Conservation (phyloP, 2,888 invertebrate genomes). For the Pecten maximus region DNA sequence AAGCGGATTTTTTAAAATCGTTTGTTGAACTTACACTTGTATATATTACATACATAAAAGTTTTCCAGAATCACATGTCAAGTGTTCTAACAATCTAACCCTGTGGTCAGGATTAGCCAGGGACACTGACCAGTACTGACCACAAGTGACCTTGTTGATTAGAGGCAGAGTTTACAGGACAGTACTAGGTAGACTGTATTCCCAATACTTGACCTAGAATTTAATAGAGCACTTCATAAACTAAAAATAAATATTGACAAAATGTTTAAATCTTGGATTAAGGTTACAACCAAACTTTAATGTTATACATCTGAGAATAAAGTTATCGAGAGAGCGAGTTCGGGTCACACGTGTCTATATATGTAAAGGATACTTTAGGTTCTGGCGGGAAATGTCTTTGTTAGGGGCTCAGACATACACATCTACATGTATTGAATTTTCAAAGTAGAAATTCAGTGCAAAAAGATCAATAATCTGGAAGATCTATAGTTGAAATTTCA, state of each 20-base stretch:
- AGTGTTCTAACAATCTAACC: not conserved
- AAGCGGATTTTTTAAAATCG: not conserved
- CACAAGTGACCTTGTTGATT: not conserved
- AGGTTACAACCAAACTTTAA: not conserved
- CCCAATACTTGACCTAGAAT: not conserved
- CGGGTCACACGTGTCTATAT: not conserved
- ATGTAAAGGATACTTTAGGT: not conserved
- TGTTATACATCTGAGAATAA: not conserved
- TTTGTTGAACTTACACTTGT: not conserved
- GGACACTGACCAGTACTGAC: not conserved
- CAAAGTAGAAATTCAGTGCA: not conserved
- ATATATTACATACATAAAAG: not conserved
- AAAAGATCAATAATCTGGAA: not conserved
- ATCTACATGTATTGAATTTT: not conserved
- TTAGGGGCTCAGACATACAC: not conserved
- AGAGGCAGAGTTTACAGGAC: not conserved
- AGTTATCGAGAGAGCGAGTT: not conserved
- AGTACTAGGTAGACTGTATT: not conserved
- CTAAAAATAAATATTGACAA: constrained; percentile 5
- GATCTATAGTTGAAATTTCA: too few relatives aligned
- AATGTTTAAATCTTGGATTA: not conserved
- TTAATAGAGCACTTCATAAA: not conserved
- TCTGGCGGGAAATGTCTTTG: not conserved
- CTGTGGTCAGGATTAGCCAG: constrained; percentile 22
- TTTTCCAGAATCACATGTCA: not conserved